Base-by-base conservation (phyloP, 2,888 invertebrate species). In the Priocnemis perturbator region DNA sequence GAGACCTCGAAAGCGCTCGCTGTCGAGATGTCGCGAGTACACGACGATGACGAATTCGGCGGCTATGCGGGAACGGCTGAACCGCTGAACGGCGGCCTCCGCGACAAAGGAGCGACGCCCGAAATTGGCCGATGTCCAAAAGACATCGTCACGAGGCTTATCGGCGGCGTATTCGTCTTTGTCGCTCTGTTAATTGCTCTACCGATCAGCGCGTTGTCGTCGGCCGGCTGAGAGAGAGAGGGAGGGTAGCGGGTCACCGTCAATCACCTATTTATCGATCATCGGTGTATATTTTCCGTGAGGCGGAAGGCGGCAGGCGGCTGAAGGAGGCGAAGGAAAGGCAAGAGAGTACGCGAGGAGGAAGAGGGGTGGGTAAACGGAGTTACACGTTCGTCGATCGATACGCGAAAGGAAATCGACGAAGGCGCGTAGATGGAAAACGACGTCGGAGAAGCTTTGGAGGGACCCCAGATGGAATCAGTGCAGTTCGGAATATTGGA, bases 401-500 rank as follows among this genome's bases (percentile, higher is more conserved):
- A 67, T 67, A 67, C 67, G 44, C 26, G 57, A 63, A 52, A 62
- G 47, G 26, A 47, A 58, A 23, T 21, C 21, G 45, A 23, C 47
- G n/a, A 48, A 45, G 21, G 37, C 26, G 57, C 15, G 67, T 45
- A 30, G 56, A 50, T 62, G 57, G 45, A 56, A 30, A 47, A 53
- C 45, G 62, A 61, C 59, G 59, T 56, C 55, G 76, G 73, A 71
- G 67, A 69, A 69, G 73, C 65, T 75, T 73, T 70, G 67, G 44
- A 74, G 77, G 81, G 85, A 79, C 81, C 83, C 83, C 84, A 86
- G 86, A 87, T 87, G 85, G 84, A 87, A 87, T 85, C 85, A 82
- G 86, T 84, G 85, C 83, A 84, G 85, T 85, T 84, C 77, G 82
- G 84, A 85, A 86, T 88, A 87, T 88, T 86, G 87, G 86, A 86